A percentile compares a stretch with the other conserved stretches of the same genome.
These are phyloP conservation scores for Capricornis sumatraensis DNA, from an alignment of 2,113 vertebrate genomes.

Conservation along the genomic window DNA sequence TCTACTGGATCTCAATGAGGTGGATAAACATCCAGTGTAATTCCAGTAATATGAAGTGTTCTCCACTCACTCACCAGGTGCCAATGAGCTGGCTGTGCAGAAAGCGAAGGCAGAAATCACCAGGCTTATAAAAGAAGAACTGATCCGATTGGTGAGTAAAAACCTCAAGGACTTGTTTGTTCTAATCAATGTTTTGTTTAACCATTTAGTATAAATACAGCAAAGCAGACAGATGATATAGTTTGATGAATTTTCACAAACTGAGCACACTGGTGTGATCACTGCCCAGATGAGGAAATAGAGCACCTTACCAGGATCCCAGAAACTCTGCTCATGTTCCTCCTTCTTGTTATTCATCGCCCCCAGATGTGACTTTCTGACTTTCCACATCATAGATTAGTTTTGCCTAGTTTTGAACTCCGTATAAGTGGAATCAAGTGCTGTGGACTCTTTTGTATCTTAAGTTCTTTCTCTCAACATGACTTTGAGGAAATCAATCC, in stretches of 20 bases:
- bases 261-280: not conserved
- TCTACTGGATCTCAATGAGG: not conserved
- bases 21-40: not conserved
- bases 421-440: not conserved
- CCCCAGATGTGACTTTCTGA: not conserved
- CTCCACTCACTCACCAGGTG: constrained; percentile 83
- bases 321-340: not conserved
- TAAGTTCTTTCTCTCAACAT: not conserved
- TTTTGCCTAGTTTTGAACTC: not conserved
- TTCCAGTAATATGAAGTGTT: not conserved
- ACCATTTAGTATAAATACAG: not conserved
- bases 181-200: constrained; percentile 36
- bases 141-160: constrained; percentile 95
- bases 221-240: not conserved
- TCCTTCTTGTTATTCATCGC: not conserved
- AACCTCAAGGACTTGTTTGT: not conserved
- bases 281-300: not conserved
- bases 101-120: constrained; percentile 99
- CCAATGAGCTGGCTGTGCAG: constrained; percentile 97
- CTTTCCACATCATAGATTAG: not conserved
- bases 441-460: not conserved
- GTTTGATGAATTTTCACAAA: constrained; percentile 1
- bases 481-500: not conserved
- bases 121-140: constrained; percentile 97
- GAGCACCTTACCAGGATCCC: not conserved